Evolutionary conservation across 2,888 invertebrate genomes (phyloP).

Genomic region (Axea sp.): DNA sequence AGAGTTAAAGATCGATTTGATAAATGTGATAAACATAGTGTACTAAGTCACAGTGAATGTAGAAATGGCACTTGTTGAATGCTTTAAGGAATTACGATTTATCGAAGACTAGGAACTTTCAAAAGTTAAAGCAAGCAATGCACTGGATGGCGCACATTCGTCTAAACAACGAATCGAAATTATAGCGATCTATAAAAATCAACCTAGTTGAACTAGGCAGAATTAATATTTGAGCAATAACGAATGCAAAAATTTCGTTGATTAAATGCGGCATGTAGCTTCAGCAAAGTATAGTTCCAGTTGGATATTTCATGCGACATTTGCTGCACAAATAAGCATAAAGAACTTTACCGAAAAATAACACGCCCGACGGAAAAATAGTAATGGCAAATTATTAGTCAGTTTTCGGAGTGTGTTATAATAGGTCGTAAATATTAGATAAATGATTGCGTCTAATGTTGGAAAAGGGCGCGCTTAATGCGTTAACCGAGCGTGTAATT

Average conservation of each 20-base stretch:
- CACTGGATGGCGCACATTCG: slow-evolving; percentile 15
- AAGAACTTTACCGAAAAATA: background rate
- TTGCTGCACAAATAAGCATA: background rate
- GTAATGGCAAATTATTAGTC: slow-evolving; percentile 12
- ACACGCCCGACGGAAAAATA: background rate
- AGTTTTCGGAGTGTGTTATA: slow-evolving; percentile 6
- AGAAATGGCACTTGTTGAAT: slow-evolving; percentile 48
- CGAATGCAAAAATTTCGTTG: background rate
- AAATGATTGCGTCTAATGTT: slow-evolving; percentile 24
- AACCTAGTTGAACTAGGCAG: too few species aligned
- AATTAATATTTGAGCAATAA: background rate
- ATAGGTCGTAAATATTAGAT: slow-evolving; percentile 22
- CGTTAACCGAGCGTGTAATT: slow-evolving; percentile 50
- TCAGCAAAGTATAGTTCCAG: background rate
- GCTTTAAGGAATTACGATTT: slow-evolving; percentile 54
- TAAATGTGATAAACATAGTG: slow-evolving; percentile 42
- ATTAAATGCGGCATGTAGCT: background rate
- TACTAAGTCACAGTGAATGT: slow-evolving; percentile 28
- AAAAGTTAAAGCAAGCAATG: slow-evolving; percentile 46
- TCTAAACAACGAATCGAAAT: slow-evolving; percentile 17
- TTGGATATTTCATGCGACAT: slow-evolving; percentile 9
- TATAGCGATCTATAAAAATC: too few species aligned
- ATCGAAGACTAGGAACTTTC: slow-evolving; percentile 45
- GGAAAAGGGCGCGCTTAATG: slow-evolving; percentile 41
- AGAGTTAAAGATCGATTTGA: slow-evolving; percentile 36